Conservation (phyloP, 1,140 invertebrate genomes). For the Zaprionus ghesquierei region DNA sequence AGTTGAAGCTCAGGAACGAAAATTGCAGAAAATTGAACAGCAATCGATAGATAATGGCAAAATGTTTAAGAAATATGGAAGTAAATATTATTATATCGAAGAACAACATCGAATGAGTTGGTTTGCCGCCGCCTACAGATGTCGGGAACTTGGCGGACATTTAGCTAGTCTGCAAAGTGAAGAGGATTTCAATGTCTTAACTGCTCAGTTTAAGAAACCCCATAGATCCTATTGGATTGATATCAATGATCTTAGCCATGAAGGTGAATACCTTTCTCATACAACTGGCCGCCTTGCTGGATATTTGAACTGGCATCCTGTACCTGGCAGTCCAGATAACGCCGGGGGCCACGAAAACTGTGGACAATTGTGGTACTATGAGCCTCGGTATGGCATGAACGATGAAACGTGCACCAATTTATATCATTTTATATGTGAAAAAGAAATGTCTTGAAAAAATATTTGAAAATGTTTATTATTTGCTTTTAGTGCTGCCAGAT, state of each 20-base stretch:
- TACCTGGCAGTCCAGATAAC: conserved; percentile 1
- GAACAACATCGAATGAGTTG: neutral
- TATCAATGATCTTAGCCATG: conserved; percentile 5
- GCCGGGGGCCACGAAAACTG: neutral
- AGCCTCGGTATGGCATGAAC: neutral
- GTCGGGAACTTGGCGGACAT: neutral
- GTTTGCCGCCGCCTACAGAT: neutral
- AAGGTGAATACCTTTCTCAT: neutral
- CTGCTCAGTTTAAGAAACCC: neutral
- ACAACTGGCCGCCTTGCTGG: neutral
- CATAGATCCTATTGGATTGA: neutral
- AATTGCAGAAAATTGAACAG: neutral
- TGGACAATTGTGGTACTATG: neutral
- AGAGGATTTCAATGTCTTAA: neutral
- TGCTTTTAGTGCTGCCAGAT: too few relatives aligned
- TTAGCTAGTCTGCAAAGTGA: conserved; percentile 5
- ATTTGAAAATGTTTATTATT: too few relatives aligned
- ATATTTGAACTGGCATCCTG: neutral
- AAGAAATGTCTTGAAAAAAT: neutral
- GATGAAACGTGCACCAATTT: neutral
- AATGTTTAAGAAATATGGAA: conserved; percentile 1
- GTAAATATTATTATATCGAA: conserved; percentile 1
- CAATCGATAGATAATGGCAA: neutral
- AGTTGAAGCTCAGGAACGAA: neutral
- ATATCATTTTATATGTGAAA: neutral